These are phyloP conservation scores for Sebastes alutus DNA, from an alignment of 2,797 vertebrate species.

Conservation along the genomic window DNA sequence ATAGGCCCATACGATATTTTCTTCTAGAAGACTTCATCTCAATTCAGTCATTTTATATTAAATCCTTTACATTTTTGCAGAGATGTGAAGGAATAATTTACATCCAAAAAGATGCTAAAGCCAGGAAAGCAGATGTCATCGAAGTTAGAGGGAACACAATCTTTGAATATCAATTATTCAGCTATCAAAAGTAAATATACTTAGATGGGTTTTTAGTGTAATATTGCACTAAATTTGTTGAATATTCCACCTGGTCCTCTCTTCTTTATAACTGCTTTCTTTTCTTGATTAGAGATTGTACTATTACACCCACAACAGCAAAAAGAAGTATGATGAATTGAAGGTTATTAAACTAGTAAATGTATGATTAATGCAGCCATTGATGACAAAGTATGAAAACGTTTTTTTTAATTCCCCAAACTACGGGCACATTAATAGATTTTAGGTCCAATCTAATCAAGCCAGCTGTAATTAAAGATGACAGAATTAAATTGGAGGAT, in stretches of 20 bases:
- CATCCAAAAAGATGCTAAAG: background rate
- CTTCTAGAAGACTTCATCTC: background rate
- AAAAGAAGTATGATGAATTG: background rate
- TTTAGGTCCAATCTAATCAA: background rate
- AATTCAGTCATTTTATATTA: background rate
- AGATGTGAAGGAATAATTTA: constrained; percentile 4
- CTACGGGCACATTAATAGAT: background rate
- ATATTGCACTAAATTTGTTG: background rate
- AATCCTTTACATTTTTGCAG: background rate
- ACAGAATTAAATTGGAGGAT: background rate
- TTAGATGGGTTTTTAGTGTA: background rate
- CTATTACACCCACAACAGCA: background rate
- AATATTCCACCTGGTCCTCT: background rate
- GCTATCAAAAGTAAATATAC: background rate
- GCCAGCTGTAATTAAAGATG: background rate
- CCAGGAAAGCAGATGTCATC: constrained; percentile 7
- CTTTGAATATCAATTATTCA: constrained; percentile 5
- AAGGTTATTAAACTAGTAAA: background rate
- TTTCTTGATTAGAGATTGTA: background rate
- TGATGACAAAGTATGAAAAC: background rate
- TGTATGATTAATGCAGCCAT: background rate
- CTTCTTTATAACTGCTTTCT: background rate
- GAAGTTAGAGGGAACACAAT: background rate
- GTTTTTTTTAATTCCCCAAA: background rate
- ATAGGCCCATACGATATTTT: background rate